Conservation (phyloP, 2,888 invertebrate species). For the Macrostomum cliftonense region DNA sequence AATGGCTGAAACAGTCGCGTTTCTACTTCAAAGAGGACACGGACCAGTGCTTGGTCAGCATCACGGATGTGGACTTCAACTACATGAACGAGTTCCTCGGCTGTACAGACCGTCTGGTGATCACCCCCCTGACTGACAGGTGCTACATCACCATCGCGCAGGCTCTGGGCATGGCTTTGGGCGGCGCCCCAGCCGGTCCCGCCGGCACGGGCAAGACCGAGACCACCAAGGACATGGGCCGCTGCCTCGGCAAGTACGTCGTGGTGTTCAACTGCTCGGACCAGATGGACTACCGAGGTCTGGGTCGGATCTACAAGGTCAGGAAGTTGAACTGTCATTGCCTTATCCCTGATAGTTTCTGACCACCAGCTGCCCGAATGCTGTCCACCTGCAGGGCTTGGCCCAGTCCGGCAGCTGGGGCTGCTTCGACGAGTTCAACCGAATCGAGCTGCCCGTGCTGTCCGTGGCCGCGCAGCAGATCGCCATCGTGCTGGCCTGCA, state of each 20-base stretch:
- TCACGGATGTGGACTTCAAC: slow-evolving; percentile 78
- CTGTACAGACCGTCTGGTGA: slow-evolving; percentile 81
- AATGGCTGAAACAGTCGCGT: slow-evolving; percentile 85
- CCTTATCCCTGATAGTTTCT: too few relatives aligned
- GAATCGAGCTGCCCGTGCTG: slow-evolving; percentile 72
- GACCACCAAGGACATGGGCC: slow-evolving; percentile 92
- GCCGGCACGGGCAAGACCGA: slow-evolving; percentile 97
- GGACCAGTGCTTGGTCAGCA: slow-evolving; percentile 73
- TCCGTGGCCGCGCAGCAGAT: slow-evolving; percentile 92
- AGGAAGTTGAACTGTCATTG: too few relatives aligned
- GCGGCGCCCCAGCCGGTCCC: slow-evolving; percentile 75
- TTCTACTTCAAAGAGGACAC: slow-evolving; percentile 89
- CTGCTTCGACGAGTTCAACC: slow-evolving; percentile 88
- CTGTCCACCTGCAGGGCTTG: slow-evolving; percentile 42
- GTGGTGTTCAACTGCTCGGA: slow-evolving; percentile 86
- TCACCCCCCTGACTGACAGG: slow-evolving; percentile 88
- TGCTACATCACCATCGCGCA: slow-evolving; percentile 91
- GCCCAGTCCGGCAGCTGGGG: slow-evolving; percentile 93
- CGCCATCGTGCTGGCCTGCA: slow-evolving; percentile 67
- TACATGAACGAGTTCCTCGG: slow-evolving; percentile 93
- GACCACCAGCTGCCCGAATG: too few relatives aligned
- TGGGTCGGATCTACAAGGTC: slow-evolving; percentile 75
- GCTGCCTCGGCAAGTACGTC: slow-evolving; percentile 84
- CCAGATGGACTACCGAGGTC: slow-evolving; percentile 90
- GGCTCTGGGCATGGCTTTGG: slow-evolving; percentile 83